These are phyloP conservation scores for Dicycla oo DNA, from an alignment of 2,888 invertebrate genomes.

Conservation along the genomic window DNA sequence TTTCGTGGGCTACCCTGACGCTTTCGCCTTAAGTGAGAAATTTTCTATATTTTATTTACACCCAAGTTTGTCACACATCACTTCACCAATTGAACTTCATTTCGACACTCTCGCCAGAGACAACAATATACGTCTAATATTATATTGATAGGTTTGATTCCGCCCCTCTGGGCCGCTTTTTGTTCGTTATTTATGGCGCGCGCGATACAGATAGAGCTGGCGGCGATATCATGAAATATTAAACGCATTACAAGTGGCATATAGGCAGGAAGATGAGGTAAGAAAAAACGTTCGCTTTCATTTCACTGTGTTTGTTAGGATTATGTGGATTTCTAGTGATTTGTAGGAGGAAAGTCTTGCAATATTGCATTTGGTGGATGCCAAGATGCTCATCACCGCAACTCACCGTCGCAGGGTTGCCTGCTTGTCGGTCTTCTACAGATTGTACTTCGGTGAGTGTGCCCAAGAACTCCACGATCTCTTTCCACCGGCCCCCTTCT, in stretches of 20 bases:
- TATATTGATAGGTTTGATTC: slow-evolving; percentile 89
- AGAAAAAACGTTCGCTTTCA: slow-evolving; percentile 85
- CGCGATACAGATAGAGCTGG: slow-evolving; percentile 86
- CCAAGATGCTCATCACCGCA: too few species aligned
- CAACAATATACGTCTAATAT: slow-evolving; percentile 84
- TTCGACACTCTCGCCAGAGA: slow-evolving; percentile 66
- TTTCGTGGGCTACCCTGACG: too few species aligned
- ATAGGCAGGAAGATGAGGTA: slow-evolving; percentile 88
- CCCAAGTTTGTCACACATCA: slow-evolving; percentile 22
- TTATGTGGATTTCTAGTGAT: slow-evolving; percentile 67
- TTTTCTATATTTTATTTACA: slow-evolving; percentile 19
- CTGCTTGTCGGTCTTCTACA: too few species aligned
- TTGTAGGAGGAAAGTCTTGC: slow-evolving; percentile 5
- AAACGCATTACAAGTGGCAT: slow-evolving; percentile 90
- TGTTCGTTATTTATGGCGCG: slow-evolving; percentile 87
- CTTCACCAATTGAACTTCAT: slow-evolving; percentile 50
- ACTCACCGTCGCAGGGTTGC: too few species aligned
- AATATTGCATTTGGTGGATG: too few species aligned
- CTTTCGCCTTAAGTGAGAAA: too few species aligned
- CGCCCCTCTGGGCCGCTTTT: slow-evolving; percentile 80
- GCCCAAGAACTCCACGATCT: too few species aligned
- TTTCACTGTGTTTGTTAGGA: slow-evolving; percentile 72
- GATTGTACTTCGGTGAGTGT: too few species aligned
- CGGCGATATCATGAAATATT: slow-evolving; percentile 90
- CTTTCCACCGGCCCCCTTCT: too few species aligned